These are phyloP conservation scores for Tachina fera DNA, from an alignment of 2,888 invertebrate genomes.

Conservation along the genomic window DNA sequence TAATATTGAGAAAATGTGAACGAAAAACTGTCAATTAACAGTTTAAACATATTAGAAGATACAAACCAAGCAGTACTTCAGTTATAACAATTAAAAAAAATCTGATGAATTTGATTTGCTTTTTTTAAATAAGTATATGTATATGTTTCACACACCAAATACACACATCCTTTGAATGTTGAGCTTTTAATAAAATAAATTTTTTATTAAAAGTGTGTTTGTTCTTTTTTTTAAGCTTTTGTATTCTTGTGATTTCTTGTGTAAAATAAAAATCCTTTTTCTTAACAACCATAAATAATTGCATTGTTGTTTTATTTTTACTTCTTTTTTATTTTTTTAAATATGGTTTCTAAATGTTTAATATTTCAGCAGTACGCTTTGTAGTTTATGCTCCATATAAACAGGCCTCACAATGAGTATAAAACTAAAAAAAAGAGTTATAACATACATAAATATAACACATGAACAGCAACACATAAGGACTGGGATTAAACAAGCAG, in stretches of 20 bases:
- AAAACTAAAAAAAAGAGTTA: slow-evolving; percentile 31
- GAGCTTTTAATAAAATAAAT: slow-evolving; percentile 10
- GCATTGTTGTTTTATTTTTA: slow-evolving; percentile 54
- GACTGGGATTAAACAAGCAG: slow-evolving; percentile 4
- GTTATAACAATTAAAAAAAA: no score
- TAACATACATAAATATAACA: slow-evolving; percentile 23
- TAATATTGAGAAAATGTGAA: no score
- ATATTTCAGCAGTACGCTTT: slow-evolving; percentile 57
- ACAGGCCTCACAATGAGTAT: slow-evolving; percentile 52
- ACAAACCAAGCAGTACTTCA: no score
- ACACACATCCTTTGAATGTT: neutral
- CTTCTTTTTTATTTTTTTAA: neutral
- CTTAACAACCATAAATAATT: slow-evolving; percentile 68
- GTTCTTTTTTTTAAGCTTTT: slow-evolving; percentile 1
- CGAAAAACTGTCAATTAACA: no score
- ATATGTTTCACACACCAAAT: neutral
- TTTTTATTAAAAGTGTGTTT: neutral
- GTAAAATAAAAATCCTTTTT: slow-evolving; percentile 43
- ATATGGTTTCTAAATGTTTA: slow-evolving; percentile 49
- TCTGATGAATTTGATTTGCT: neutral
- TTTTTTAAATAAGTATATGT: neutral
- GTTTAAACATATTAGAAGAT: no score
- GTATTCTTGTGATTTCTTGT: neutral
- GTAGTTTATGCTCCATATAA: slow-evolving; percentile 69
- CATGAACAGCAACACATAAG: slow-evolving; percentile 19